phyloP scores from a whole-genome alignment of 2,888 invertebrate genomes.

The Loripinus fragilis region DNA sequence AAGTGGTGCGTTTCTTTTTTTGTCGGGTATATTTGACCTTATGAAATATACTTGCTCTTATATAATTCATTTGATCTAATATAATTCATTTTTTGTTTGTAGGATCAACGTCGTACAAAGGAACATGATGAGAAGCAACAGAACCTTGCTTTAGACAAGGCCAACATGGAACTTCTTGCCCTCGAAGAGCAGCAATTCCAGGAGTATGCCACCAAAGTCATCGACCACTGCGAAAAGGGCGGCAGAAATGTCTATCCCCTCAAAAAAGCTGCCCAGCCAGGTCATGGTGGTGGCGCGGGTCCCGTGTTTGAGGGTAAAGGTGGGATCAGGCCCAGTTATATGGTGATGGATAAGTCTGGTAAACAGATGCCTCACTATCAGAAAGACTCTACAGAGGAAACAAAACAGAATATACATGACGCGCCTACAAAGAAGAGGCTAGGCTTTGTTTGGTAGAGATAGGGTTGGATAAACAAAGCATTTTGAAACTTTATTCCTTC shows the following conservation, averaged over 20 bases:
- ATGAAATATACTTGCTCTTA: too few species aligned
- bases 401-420: constrained; percentile 77
- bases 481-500: background rate
- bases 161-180: constrained; percentile 79
- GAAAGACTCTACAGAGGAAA: constrained; percentile 77
- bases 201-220: constrained; percentile 81
- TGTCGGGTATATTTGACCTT: too few species aligned
- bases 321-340: constrained; percentile 82
- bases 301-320: constrained; percentile 81
- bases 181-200: constrained; percentile 83
- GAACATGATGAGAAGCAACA: constrained; percentile 55
- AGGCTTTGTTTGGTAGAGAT: constrained; percentile 82
- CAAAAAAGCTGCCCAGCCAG: constrained; percentile 77
- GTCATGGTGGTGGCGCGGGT: constrained; percentile 81
- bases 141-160: constrained; percentile 75
- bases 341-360: constrained; percentile 79
- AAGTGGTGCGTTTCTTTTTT: too few species aligned
- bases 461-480: background rate
- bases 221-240: constrained; percentile 81
- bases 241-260: constrained; percentile 82
- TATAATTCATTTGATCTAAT: too few species aligned
- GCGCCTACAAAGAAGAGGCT: constrained; percentile 78
- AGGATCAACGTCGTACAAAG: constrained; percentile 60
- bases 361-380: constrained; percentile 82
- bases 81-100: constrained; percentile 4